Base-by-base conservation (phyloP, 2,113 vertebrate genomes). In the Xiphophorus maculatus region DNA sequence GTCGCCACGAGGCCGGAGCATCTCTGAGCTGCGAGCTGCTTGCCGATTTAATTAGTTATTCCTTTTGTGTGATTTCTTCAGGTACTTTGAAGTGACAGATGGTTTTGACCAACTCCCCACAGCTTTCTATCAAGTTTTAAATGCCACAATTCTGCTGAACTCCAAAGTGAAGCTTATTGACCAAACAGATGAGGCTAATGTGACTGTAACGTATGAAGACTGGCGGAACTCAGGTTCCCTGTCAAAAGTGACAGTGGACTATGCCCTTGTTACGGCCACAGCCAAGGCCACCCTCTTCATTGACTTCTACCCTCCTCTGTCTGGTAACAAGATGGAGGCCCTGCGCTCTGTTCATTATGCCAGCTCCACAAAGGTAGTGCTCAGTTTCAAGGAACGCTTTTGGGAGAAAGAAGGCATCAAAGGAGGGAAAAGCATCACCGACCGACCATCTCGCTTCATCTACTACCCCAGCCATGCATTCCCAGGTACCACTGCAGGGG, bases 391-490 rank as follows among this genome's bases (percentile, higher is more conserved):
- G 0, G n/a, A 90, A 68, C 91, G 74, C 25, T 97, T 97, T 89
- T 97, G 96, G 96, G 95, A 97, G 71, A 35, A 64, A 0, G 94
- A 96, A 0, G 90, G 94, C 62, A 96, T 97, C 83, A 83, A 0
- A 1, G 93, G 96, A 0, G 96, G 96, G 0, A 93, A 90, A 3
- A 96, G 94, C 58, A 33, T 93, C 90, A 96, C 96, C 0, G 95
- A 97, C 84, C 82, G 82, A 1, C 95, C 95, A 0, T 94, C 95
- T 0, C 93, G 95, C 4, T 95, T 94, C 70, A 93, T 97, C 83
- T 92, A 95, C 90, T 97, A 96, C 87, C 96, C 95, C 62, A 97
- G 93, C 82, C 96, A 97, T 88, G 88, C 77, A 67, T 93, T 96
- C 77, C 79, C 92, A 0, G 86, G 84, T 0, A 90, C 88, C 0